Conservation (phyloP, 2,797 vertebrate species). For the Notolabrus celidotus region DNA sequence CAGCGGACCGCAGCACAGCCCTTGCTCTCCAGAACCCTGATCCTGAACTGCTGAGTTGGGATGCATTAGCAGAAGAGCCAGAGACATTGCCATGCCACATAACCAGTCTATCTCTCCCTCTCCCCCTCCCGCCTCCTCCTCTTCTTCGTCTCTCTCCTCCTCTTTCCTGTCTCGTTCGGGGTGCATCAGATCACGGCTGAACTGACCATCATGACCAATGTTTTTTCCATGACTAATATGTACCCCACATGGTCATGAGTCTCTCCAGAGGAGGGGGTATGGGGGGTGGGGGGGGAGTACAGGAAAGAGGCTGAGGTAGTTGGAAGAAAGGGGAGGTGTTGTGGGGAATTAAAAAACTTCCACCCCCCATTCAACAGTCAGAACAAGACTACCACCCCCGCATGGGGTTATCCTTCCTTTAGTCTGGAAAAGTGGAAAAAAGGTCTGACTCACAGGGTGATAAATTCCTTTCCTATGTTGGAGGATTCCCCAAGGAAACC, state of each 20-base stretch:
- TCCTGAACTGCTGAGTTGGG: slow-evolving; percentile 60
- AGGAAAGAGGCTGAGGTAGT: slow-evolving; percentile 30
- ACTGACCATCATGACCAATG: slow-evolving; percentile 39
- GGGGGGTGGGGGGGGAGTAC: not conserved
- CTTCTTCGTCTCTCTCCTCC: slow-evolving; percentile 8
- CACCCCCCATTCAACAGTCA: slow-evolving; percentile 54
- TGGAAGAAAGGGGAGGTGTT: not conserved
- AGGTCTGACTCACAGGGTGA: slow-evolving; percentile 77
- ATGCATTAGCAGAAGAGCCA: slow-evolving; percentile 55
- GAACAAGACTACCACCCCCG: slow-evolving; percentile 66
- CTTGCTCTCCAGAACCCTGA: slow-evolving; percentile 59
- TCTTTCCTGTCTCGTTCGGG: slow-evolving; percentile 27
- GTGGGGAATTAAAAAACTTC: slow-evolving; percentile 32
- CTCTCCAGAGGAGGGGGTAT: slow-evolving; percentile 12
- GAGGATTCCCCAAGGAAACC: slow-evolving; percentile 77
- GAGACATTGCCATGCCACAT: slow-evolving; percentile 56
- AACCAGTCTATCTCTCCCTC: slow-evolving; percentile 35
- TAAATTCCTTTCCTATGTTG: slow-evolving; percentile 77
- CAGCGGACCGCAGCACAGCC: slow-evolving; percentile 69
- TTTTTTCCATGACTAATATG: slow-evolving; percentile 53
- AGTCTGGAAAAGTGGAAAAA: slow-evolving; percentile 73
- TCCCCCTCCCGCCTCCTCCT: slow-evolving; percentile 12
- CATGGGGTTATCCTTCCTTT: slow-evolving; percentile 63
- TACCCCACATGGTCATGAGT: slow-evolving; percentile 39
- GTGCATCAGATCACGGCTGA: slow-evolving; percentile 28